Conservation (phyloP, 1,140 invertebrate species). For the Meloidogyne hapla region DNA sequence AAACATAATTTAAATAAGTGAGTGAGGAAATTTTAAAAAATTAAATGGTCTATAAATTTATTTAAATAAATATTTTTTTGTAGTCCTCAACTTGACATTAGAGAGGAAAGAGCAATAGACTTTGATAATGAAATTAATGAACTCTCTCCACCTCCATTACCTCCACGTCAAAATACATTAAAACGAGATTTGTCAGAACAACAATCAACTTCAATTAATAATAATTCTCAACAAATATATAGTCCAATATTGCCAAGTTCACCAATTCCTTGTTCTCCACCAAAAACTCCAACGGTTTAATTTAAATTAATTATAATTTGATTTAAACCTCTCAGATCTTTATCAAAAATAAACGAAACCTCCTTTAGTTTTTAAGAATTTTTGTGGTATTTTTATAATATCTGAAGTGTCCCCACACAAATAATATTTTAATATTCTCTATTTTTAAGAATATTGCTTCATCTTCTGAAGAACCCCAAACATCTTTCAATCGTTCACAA, state of each 20-base stretch:
- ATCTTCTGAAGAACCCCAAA: background rate
- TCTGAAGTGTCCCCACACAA: no score
- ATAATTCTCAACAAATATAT: background rate
- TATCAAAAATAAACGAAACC: background rate
- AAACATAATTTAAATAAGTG: conserved; percentile 6
- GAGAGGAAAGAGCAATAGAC: background rate
- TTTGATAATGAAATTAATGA: background rate
- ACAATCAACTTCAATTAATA: background rate
- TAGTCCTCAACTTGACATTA: conserved; percentile 8
- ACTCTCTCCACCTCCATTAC: background rate
- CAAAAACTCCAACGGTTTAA: background rate
- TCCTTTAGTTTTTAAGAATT: no score
- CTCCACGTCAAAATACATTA: conserved; percentile 6
- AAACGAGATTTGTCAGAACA: background rate
- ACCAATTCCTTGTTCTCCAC: conserved; percentile 11
- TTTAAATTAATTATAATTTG: background rate
- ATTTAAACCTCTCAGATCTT: background rate
- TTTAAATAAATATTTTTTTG: background rate
- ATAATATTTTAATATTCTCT: background rate
- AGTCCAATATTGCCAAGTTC: conserved; percentile 16
- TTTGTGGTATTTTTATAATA: no score
- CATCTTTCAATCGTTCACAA: conserved; percentile 12
- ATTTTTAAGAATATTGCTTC: background rate
- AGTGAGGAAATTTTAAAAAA: no score
- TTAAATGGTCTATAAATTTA: no score